These are phyloP conservation scores for Eidolon dupreanum DNA, from an alignment of 2,797 vertebrate genomes.

Conservation along the genomic window DNA sequence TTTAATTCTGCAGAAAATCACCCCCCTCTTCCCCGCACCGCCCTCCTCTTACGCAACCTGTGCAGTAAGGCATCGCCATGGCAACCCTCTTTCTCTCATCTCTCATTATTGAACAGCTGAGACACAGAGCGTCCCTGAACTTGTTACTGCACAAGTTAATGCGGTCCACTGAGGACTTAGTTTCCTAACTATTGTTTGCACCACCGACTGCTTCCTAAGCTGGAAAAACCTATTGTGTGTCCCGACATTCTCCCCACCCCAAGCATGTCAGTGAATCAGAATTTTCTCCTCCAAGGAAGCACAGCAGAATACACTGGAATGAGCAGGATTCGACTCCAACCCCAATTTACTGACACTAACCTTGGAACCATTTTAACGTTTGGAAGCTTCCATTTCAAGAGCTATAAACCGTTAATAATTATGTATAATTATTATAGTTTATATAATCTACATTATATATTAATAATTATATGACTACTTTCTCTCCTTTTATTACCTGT, in stretches of 20 bases:
- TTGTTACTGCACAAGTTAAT: slow-evolving; percentile 50
- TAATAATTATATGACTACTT: background rate
- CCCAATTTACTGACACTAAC: background rate
- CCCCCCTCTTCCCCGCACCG: background rate
- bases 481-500: background rate
- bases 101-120: slow-evolving; percentile 50
- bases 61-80: slow-evolving; percentile 36
- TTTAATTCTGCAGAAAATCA: background rate
- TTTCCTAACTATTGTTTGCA: slow-evolving; percentile 36
- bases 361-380: background rate
- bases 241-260: background rate
- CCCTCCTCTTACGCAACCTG: background rate
- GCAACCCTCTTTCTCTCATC: slow-evolving; percentile 29
- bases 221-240: background rate
- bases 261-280: background rate
- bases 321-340: background rate
- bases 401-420: background rate
- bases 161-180: slow-evolving; percentile 8
- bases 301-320: background rate
- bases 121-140: slow-evolving; percentile 18
- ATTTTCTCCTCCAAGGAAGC: background rate
- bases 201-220: slow-evolving; percentile 12
- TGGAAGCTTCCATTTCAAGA: background rate
- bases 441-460: background rate
- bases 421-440: background rate